Evolutionary conservation across 1,140 invertebrate species (phyloP).

Genomic region (Drosophila neocordata): DNA sequence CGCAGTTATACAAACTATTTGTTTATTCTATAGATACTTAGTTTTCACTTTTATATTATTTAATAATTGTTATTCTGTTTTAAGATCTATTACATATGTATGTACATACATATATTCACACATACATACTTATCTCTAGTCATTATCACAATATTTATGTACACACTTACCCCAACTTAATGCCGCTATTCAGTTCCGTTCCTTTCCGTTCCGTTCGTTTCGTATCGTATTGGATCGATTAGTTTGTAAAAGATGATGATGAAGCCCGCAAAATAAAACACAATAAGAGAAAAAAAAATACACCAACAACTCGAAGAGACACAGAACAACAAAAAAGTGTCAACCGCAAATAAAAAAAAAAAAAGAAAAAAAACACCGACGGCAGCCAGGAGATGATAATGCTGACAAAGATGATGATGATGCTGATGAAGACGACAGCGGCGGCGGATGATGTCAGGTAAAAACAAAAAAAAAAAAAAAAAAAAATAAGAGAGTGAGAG

Average conservation of each 20-base stretch:
- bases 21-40: too few relatives aligned
- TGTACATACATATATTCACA: not conserved
- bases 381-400: constrained; percentile 10
- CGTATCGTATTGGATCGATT: not conserved
- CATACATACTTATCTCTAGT: too few relatives aligned
- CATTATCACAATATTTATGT: not conserved
- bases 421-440: not conserved
- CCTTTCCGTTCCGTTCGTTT: not conserved
- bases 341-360: constrained; percentile 55
- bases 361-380: constrained; percentile 22
- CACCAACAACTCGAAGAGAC: constrained; percentile 54
- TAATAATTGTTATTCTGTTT: too few relatives aligned
- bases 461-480: not conserved
- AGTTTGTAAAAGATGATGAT: not conserved
- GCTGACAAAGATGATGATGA: constrained; percentile 17
- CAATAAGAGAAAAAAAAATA: constrained; percentile 24
- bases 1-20: too few relatives aligned
- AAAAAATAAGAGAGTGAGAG: not conserved
- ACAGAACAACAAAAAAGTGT: constrained; percentile 24
- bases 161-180: not conserved
- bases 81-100: not conserved
- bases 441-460: constrained; percentile 59
- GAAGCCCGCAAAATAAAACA: constrained; percentile 4
- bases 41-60: too few relatives aligned
- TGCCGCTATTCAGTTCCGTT: not conserved